Percentiles rank a stretch among this genome's conserved stretches.
Conservation (phyloP, 2,888 invertebrate species). For the Gisinianus flammeolus region DNA sequence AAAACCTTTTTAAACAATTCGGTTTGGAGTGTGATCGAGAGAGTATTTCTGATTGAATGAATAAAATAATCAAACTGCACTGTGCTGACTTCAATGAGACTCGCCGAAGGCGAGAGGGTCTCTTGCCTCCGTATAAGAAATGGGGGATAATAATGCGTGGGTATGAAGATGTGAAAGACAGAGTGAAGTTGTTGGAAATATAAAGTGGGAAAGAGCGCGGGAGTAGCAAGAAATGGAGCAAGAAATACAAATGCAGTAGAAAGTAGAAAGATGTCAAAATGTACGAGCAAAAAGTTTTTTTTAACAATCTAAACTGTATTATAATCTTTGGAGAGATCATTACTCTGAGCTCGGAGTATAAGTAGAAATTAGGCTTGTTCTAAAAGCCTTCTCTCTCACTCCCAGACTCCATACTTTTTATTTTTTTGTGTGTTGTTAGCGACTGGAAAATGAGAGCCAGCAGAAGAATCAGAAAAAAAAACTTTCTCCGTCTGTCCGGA, state of each 20-base stretch:
- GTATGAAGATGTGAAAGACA: too few species aligned
- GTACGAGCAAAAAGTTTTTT: conserved; percentile 33
- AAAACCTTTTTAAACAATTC: too few species aligned
- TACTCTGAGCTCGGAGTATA: conserved; percentile 55
- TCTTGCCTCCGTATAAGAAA: too few species aligned
- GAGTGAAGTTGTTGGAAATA: background rate
- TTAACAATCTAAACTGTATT: conserved; percentile 42
- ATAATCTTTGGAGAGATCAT: conserved; percentile 58
- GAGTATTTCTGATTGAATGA: too few species aligned
- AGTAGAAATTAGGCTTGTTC: conserved; percentile 35
- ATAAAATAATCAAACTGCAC: too few species aligned
- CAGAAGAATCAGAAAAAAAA: conserved; percentile 6
- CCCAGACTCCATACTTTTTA: background rate
- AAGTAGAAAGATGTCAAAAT: background rate
- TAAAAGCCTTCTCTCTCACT: conserved; percentile 11
- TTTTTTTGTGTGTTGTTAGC: background rate
- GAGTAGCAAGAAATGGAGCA: background rate
- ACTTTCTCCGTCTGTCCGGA: background rate
- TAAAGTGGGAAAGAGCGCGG: background rate
- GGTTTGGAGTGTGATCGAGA: too few species aligned
- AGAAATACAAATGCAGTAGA: background rate
- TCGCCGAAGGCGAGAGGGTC: too few species aligned
- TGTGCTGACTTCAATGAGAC: too few species aligned
- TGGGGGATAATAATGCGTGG: too few species aligned
- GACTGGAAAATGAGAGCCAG: background rate